Evolutionary conservation across 2,888 invertebrate genomes (phyloP).

Genomic region (Dicycla oo): DNA sequence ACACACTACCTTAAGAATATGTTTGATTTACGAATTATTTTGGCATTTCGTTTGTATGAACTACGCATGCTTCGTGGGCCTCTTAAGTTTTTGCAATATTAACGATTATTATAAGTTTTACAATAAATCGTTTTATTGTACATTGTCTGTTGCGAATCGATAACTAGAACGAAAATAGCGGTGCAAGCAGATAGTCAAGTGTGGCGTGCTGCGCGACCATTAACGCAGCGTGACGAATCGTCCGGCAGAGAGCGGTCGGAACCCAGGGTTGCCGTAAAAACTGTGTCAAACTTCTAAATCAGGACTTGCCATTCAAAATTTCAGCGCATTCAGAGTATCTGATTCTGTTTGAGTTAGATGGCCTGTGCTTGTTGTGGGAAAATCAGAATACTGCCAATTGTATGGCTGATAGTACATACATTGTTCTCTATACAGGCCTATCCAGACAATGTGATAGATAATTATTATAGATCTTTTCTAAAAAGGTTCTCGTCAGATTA

Average conservation of each 20-base stretch:
- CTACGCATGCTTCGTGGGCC: no score
- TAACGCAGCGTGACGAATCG: slow-evolving; percentile 90
- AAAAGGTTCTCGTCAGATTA: background rate
- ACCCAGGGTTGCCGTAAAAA: slow-evolving; percentile 63
- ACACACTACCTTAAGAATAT: no score
- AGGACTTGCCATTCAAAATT: background rate
- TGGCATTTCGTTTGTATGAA: no score
- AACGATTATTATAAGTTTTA: slow-evolving; percentile 44
- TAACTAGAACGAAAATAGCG: slow-evolving; percentile 76
- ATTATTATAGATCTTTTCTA: background rate
- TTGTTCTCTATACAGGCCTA: background rate
- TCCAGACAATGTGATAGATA: background rate
- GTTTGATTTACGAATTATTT: no score
- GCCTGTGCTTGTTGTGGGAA: background rate
- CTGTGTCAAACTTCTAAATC: slow-evolving; percentile 30
- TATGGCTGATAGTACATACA: background rate
- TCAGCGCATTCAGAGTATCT: background rate
- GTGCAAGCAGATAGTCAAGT: slow-evolving; percentile 85
- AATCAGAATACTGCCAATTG: background rate
- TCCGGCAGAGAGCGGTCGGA: slow-evolving; percentile 74
- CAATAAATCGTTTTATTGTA: slow-evolving; percentile 56
- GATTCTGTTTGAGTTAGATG: background rate
- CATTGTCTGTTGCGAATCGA: slow-evolving; percentile 75
- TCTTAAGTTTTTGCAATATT: slow-evolving; percentile 42
- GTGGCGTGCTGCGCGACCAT: slow-evolving; percentile 87